Evolutionary conservation across 2,113 vertebrate species (phyloP).

Genomic region (Choloepus hoffmanni): DNA sequence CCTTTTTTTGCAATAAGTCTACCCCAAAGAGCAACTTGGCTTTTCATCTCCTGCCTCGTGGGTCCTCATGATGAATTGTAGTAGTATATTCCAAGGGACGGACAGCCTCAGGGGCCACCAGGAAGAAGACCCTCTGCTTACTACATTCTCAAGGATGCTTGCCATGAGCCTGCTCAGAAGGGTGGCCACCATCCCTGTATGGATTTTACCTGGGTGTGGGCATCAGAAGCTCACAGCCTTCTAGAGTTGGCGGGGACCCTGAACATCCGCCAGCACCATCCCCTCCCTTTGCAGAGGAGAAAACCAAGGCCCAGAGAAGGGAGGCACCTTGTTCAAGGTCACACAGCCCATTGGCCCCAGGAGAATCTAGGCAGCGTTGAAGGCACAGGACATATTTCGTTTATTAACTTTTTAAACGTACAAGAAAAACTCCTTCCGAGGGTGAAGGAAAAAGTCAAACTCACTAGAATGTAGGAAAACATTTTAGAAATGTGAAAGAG

Average conservation of each 20-base stretch:
- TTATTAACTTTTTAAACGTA: neutral
- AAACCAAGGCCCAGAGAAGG: neutral
- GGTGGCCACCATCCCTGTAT: neutral
- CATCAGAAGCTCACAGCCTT: neutral
- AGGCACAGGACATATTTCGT: neutral
- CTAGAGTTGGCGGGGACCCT: neutral
- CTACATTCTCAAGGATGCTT: neutral
- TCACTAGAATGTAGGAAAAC: neutral
- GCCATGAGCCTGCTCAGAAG: neutral
- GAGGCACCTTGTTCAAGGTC: neutral
- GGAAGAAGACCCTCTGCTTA: neutral
- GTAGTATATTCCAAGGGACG: neutral
- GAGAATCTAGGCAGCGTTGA: neutral
- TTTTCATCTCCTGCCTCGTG: neutral
- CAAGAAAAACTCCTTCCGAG: neutral
- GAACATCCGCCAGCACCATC: neutral
- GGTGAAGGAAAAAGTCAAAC: neutral
- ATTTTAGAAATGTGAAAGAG: neutral
- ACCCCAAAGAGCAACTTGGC: neutral
- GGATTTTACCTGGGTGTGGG: neutral
- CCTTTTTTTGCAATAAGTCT: neutral
- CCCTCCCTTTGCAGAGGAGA: neutral
- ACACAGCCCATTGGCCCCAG: neutral
- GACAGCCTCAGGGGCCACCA: neutral
- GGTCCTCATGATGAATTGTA: neutral